These are phyloP conservation scores for Cyprinella venusta DNA, from an alignment of 2,797 vertebrate species.

Conservation along the genomic window DNA sequence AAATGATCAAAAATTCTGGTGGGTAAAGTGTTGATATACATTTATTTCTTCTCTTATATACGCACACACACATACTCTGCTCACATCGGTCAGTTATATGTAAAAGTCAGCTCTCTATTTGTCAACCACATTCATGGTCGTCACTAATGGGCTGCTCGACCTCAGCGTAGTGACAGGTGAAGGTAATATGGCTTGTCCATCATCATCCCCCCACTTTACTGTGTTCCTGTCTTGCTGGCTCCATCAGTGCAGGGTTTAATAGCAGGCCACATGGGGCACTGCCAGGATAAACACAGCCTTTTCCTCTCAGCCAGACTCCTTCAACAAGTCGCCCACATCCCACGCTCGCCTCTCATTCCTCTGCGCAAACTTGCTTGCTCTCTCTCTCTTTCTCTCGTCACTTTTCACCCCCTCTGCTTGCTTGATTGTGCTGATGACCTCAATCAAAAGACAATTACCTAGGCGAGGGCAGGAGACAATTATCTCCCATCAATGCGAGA, in stretches of 20 bases:
- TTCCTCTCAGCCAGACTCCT: slow-evolving; percentile 56
- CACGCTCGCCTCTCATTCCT: slow-evolving; percentile 56
- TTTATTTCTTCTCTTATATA: neutral
- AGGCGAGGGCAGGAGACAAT: slow-evolving; percentile 84
- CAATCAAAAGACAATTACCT: slow-evolving; percentile 98
- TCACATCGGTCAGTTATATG: neutral
- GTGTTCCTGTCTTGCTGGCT: slow-evolving; percentile 31
- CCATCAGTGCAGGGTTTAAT: slow-evolving; percentile 58
- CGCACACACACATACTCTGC: neutral
- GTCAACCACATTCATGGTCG: neutral
- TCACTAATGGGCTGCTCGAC: slow-evolving; percentile 21
- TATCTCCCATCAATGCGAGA: slow-evolving; percentile 85
- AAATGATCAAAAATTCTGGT: no score
- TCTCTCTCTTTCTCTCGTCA: slow-evolving; percentile 26
- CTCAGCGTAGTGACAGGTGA: neutral
- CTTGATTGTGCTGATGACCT: slow-evolving; percentile 96
- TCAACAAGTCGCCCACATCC: slow-evolving; percentile 48
- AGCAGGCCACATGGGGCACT: slow-evolving; percentile 47
- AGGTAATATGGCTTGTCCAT: slow-evolving; percentile 36
- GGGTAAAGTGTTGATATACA: no score
- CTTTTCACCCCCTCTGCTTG: slow-evolving; percentile 77
- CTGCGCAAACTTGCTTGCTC: slow-evolving; percentile 2
- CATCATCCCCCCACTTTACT: slow-evolving; percentile 17
- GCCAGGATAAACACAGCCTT: slow-evolving; percentile 54
- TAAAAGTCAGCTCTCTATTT: neutral